These are phyloP conservation scores for Bathynomus jamesi DNA, from an alignment of 1,140 invertebrate genomes.

Conservation along the genomic window DNA sequence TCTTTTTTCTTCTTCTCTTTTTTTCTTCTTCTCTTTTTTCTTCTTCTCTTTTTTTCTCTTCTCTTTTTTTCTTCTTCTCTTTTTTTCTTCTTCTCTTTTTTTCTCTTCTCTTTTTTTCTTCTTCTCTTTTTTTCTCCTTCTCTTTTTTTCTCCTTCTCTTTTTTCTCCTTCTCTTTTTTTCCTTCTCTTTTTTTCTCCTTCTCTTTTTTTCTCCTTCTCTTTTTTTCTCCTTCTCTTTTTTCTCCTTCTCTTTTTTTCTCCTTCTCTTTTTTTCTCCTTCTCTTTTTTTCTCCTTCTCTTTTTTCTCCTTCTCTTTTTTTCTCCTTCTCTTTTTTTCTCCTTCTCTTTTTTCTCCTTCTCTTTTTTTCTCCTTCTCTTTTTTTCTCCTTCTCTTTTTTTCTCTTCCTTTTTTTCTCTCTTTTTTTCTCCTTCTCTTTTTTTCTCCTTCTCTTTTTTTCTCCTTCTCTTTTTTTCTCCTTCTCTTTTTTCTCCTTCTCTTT, in stretches of 20 bases:
- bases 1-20: not conserved
- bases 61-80: not conserved
- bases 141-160: not conserved
- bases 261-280: not conserved
- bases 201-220: not conserved
- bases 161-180: not conserved
- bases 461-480: not conserved
- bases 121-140: not conserved
- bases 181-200: not conserved
- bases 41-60: not conserved
- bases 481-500: not conserved
- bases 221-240: not conserved
- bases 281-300: not conserved
- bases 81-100: not conserved
- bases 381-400: not conserved
- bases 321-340: not conserved
- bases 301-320: too few relatives aligned
- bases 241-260: conserved; percentile 7
- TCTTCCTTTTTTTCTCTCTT: not conserved
- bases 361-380: not conserved
- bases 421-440: conserved; percentile 1
- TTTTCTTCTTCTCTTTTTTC: not conserved
- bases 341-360: not conserved
- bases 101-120: not conserved
- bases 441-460: not conserved